Percentiles rank a stretch among this genome's conserved stretches.
phyloP scores from a whole-genome alignment of 2,888 invertebrate species.

The Buathra laborator region DNA sequence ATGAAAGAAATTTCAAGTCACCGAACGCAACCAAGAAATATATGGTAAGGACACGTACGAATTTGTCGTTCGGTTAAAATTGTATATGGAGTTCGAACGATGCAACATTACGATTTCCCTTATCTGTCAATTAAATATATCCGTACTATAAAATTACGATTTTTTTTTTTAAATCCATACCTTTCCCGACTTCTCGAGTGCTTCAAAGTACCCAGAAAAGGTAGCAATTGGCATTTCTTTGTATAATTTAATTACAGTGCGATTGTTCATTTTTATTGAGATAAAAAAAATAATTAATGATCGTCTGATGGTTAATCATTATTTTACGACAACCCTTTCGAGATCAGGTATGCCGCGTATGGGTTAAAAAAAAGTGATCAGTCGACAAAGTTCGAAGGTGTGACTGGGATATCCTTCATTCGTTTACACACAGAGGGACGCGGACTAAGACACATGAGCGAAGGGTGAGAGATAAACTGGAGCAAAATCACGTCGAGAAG shows the following conservation, averaged over 20 bases:
- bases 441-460: slow-evolving; percentile 7
- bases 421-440: slow-evolving; percentile 18
- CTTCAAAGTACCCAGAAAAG: too few relatives aligned
- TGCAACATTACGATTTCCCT: neutral
- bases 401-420: slow-evolving; percentile 15
- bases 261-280: too few relatives aligned
- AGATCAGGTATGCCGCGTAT: neutral
- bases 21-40: neutral
- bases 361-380: neutral
- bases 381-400: slow-evolving; percentile 18
- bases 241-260: too few relatives aligned
- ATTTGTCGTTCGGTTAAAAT: neutral
- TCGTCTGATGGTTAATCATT: neutral
- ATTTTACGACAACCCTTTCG: neutral
- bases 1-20: too few relatives aligned
- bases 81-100: neutral
- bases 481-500: slow-evolving; percentile 64
- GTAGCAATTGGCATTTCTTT: too few relatives aligned
- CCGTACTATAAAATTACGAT: too few relatives aligned
- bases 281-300: neutral
- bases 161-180: neutral
- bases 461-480: slow-evolving; percentile 40
- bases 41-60: neutral
- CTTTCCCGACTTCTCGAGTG: neutral
- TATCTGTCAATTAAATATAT: neutral